Evolutionary conservation across 2,888 invertebrate species (phyloP).

Genomic region (Deilephila porcellus): DNA sequence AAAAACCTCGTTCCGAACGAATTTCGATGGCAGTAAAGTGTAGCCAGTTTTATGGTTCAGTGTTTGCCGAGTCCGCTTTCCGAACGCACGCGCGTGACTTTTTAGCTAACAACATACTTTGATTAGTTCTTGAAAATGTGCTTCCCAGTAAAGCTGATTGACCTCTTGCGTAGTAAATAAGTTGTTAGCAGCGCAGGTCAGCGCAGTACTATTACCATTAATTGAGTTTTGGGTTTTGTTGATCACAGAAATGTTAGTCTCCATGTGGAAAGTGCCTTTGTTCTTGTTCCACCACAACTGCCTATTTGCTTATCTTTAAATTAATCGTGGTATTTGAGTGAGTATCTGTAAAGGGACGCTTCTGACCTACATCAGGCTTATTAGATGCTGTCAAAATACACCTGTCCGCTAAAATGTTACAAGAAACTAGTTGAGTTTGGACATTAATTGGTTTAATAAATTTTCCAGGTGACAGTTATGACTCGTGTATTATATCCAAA

Average conservation of each 20-base stretch:
- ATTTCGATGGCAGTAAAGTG: conserved; percentile 64
- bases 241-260: neutral
- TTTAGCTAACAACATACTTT: conserved; percentile 60
- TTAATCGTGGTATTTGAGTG: too few relatives aligned
- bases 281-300: too few relatives aligned
- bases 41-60: conserved; percentile 50
- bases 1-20: conserved; percentile 54
- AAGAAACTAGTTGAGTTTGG: too few relatives aligned
- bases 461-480: too few relatives aligned
- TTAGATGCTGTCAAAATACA: too few relatives aligned
- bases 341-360: too few relatives aligned
- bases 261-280: too few relatives aligned
- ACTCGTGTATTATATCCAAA: too few relatives aligned
- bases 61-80: conserved; percentile 34
- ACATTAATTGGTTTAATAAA: too few relatives aligned
- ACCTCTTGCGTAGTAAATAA: neutral
- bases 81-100: conserved; percentile 65
- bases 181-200: neutral
- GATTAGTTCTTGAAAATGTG: conserved; percentile 58
- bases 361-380: too few relatives aligned
- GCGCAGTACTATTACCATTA: neutral
- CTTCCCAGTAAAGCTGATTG: conserved; percentile 37
- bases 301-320: too few relatives aligned
- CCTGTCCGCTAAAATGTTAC: too few relatives aligned
- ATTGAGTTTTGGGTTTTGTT: neutral